Percentiles rank a stretch among this genome's conserved stretches.
These are phyloP conservation scores for Labeo rohita DNA, from an alignment of 2,113 vertebrate genomes.

Conservation along the genomic window DNA sequence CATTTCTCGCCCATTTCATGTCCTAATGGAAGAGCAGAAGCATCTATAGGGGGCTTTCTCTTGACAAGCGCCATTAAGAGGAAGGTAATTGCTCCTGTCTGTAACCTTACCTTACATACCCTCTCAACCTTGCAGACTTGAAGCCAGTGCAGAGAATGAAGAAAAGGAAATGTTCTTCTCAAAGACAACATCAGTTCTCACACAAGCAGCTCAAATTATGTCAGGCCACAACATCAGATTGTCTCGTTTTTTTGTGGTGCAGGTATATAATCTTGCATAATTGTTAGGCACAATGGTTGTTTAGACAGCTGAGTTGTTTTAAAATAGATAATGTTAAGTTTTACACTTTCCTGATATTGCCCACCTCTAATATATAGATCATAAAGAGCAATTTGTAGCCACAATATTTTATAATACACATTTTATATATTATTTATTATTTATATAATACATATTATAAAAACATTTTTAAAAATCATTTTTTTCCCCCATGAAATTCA, in stretches of 20 bases:
- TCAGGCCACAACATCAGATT: not conserved
- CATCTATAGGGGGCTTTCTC: constrained; percentile 12
- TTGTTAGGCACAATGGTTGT: not conserved
- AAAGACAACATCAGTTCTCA: constrained; percentile 28
- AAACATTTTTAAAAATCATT: too few relatives aligned
- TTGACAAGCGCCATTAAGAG: constrained; percentile 20
- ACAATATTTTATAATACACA: not conserved
- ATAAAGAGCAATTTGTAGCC: not conserved
- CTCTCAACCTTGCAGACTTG: constrained; percentile 36
- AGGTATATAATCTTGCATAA: constrained; percentile 29
- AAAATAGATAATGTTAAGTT: not conserved
- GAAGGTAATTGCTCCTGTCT: constrained; percentile 9
- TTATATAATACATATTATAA: too few relatives aligned
- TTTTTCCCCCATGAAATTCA: too few relatives aligned
- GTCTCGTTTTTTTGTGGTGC: not conserved
- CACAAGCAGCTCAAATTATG: constrained; percentile 8
- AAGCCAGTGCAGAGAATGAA: constrained; percentile 33
- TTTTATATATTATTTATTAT: not conserved
- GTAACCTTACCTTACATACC: constrained; percentile 40
- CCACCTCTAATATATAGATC: not conserved
- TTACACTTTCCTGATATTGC: not conserved
- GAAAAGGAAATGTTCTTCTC: constrained; percentile 38
- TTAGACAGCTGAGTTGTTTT: not conserved
- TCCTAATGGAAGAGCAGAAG: constrained; percentile 25
- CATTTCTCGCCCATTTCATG: constrained; percentile 1